Evolutionary conservation across 2,888 invertebrate genomes (phyloP).

Genomic region (Mesodorylaimus sp.): DNA sequence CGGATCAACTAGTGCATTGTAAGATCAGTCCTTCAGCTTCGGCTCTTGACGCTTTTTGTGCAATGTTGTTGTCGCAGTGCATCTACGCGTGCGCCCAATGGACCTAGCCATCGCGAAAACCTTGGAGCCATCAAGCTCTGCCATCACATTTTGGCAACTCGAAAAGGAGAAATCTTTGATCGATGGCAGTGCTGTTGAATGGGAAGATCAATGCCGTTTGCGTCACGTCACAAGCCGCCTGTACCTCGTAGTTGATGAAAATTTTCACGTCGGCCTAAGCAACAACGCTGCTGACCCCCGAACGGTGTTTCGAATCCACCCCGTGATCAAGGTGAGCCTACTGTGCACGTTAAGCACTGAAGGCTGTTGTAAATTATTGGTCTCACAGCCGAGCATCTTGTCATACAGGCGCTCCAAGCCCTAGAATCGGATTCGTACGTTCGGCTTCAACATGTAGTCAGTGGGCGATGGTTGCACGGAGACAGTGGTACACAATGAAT

Average conservation of each 20-base stretch:
- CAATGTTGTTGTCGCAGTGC: no score
- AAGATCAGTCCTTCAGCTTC: no score
- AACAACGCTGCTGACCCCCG: conserved; percentile 23
- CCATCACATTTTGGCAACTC: conserved; percentile 32
- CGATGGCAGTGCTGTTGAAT: conserved; percentile 26
- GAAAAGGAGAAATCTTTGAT: conserved; percentile 29
- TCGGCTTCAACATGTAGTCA: conserved; percentile 30
- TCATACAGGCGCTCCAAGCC: no score
- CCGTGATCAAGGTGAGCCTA: conserved; percentile 32
- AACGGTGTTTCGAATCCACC: conserved; percentile 29
- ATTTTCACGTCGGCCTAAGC: conserved; percentile 26
- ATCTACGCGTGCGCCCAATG: conserved; percentile 26
- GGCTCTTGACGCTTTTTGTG: no score
- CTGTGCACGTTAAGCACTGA: no score
- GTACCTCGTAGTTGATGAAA: conserved; percentile 28
- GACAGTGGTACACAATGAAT: no score
- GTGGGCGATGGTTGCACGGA: conserved; percentile 27
- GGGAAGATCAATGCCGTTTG: conserved; percentile 30
- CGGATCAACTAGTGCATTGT: no score
- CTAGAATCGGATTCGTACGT: no score
- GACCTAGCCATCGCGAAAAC: conserved; percentile 30
- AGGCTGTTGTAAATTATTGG: no score
- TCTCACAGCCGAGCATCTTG: no score
- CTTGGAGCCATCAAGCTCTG: conserved; percentile 29
- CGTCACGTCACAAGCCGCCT: conserved; percentile 29